A percentile compares a stretch with the other conserved stretches of the same genome.
Conservation (phyloP, 2,888 invertebrate genomes). For the Cosmia pyralina region DNA sequence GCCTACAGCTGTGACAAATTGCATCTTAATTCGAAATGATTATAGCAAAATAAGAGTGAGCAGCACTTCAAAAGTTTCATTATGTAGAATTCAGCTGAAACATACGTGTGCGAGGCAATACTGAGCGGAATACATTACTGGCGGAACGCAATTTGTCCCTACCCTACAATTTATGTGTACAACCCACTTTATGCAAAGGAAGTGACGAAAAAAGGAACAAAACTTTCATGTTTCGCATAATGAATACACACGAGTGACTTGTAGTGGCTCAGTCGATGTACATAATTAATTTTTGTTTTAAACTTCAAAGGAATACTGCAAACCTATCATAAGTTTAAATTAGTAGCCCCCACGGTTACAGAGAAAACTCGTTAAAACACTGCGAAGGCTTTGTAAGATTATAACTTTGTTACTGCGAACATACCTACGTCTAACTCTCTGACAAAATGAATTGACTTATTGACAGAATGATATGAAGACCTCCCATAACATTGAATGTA, state of each 20-base stretch:
- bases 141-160: slow-evolving; percentile 85
- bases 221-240: slow-evolving; percentile 67
- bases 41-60: slow-evolving; percentile 81
- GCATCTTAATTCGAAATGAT: slow-evolving; percentile 78
- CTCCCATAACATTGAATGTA: slow-evolving; percentile 38
- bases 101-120: slow-evolving; percentile 76
- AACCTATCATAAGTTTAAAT: slow-evolving; percentile 75
- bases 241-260: slow-evolving; percentile 71
- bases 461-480: slow-evolving; percentile 43
- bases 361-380: slow-evolving; percentile 72
- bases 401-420: slow-evolving; percentile 63
- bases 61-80: slow-evolving; percentile 80
- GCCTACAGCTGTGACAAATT: slow-evolving; percentile 71
- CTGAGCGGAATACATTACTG: slow-evolving; percentile 82
- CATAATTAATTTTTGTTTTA: slow-evolving; percentile 53
- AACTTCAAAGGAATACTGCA: slow-evolving; percentile 54
- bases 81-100: slow-evolving; percentile 79
- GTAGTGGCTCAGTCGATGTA: slow-evolving; percentile 55
- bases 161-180: slow-evolving; percentile 85
- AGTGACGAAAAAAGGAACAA: slow-evolving; percentile 77
- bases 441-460: slow-evolving; percentile 56
- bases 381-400: slow-evolving; percentile 69
- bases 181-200: slow-evolving; percentile 82
- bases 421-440: slow-evolving; percentile 32
- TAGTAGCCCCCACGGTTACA: slow-evolving; percentile 63